Conservation (phyloP, 2,113 vertebrate species). For the Cryptomyrus ogoouensis region DNA sequence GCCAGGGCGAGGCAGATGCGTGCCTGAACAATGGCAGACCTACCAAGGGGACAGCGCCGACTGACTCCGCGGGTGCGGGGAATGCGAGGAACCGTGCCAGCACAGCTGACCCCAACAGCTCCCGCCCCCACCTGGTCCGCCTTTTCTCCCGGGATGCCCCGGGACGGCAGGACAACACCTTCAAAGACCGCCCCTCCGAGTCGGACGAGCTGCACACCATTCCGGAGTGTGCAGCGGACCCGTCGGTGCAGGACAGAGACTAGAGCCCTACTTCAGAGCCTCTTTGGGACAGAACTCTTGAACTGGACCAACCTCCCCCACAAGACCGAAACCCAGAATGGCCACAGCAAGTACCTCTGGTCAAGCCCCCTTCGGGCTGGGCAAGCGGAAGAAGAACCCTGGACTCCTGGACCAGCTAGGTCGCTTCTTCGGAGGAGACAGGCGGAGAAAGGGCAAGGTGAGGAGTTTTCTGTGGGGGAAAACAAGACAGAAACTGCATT, state of each 20-base stretch:
- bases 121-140: conserved; percentile 97
- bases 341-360: conserved; percentile 85
- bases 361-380: conserved; percentile 73
- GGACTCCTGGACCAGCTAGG: conserved; percentile 91
- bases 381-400: conserved; percentile 80
- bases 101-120: conserved; percentile 73
- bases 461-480: conserved; percentile 31
- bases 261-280: conserved; percentile 43
- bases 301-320: conserved; percentile 61
- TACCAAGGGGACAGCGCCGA: conserved; percentile 80
- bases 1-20: conserved; percentile 83
- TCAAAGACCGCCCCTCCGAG: conserved; percentile 98
- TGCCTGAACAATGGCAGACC: conserved; percentile 89
- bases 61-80: conserved; percentile 83
- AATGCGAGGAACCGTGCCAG: conserved; percentile 73
- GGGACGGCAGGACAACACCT: conserved; percentile 98
- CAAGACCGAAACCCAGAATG: conserved; percentile 68
- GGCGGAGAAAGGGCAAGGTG: conserved; percentile 96
- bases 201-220: conserved; percentile 98
- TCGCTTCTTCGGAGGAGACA: conserved; percentile 92
- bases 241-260: conserved; percentile 76
- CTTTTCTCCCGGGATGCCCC: conserved; percentile 99
- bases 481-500: neutral
- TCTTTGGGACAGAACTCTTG: conserved; percentile 32
- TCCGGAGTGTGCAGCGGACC: conserved; percentile 76